These are phyloP conservation scores for Pangasianodon gigas DNA, from an alignment of 2,113 vertebrate genomes.

Conservation along the genomic window DNA sequence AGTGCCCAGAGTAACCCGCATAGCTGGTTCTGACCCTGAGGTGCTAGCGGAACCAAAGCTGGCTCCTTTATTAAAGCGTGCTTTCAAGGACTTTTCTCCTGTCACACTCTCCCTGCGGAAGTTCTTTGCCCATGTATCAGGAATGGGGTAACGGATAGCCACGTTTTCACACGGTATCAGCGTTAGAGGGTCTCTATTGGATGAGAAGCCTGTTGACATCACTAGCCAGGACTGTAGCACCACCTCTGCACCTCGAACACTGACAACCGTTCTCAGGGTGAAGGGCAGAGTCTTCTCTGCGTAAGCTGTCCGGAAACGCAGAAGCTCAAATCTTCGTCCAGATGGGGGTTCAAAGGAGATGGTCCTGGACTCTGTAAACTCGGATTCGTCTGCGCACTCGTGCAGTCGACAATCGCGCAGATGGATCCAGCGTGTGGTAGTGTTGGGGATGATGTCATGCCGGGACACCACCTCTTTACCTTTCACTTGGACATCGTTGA, in stretches of 20 bases:
- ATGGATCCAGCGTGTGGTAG: slow-evolving; percentile 86
- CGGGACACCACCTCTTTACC: slow-evolving; percentile 86
- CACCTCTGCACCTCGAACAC: slow-evolving; percentile 82
- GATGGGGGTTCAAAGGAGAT: slow-evolving; percentile 81
- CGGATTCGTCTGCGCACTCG: slow-evolving; percentile 75
- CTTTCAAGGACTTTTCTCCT: slow-evolving; percentile 87
- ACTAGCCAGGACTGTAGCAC: slow-evolving; percentile 89
- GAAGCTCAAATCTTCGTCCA: slow-evolving; percentile 82
- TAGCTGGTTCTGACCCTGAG: slow-evolving; percentile 86
- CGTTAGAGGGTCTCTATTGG: slow-evolving; percentile 80
- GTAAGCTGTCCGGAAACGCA: slow-evolving; percentile 81
- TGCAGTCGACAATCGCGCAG: slow-evolving; percentile 79
- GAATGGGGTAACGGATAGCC: slow-evolving; percentile 83
- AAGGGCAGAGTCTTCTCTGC: slow-evolving; percentile 85
- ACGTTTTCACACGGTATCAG: slow-evolving; percentile 88
- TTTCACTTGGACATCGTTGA: slow-evolving; percentile 85
- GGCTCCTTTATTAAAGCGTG: slow-evolving; percentile 86
- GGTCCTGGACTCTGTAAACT: slow-evolving; percentile 71
- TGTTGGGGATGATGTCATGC: slow-evolving; percentile 87
- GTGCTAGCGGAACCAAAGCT: slow-evolving; percentile 80
- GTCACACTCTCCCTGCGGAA: slow-evolving; percentile 84
- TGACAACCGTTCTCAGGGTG: slow-evolving; percentile 80
- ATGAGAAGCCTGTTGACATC: slow-evolving; percentile 84
- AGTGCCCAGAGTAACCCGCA: slow-evolving; percentile 88
- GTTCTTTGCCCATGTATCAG: slow-evolving; percentile 86